Evolutionary conservation across 2,888 invertebrate genomes (phyloP), one percentile per base, ranked within the genome.

Genomic region (Cosmopolites sordidus): DNA sequence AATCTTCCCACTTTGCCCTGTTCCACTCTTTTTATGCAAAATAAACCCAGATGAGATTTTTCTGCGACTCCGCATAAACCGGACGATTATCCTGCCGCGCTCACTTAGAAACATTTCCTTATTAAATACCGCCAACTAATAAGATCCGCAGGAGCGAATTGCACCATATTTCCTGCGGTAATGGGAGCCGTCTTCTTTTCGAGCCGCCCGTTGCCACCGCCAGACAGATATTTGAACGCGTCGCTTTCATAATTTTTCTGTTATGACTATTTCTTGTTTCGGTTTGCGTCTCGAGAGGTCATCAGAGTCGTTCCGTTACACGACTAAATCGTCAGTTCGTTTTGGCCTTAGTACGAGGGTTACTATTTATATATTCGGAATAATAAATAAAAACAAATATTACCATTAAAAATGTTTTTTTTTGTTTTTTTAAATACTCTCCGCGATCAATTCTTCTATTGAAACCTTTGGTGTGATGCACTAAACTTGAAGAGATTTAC

Each of bases 21-120:
- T 69, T 68, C 67, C 71, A 71, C 72, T 72, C 22, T 70, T 33
- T 75, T 75, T 74, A 75, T 74, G 74, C 73, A 75, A 75, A 75
- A 22, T 22, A 74, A 73, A 73, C 72, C 71, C 71, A 73, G 73
- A 74, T 73, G 73, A 72, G 73, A 71, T 73, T 74, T 73, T 73
- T 73, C 71, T 69, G 69, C 71, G 69, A 67, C 69, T 65, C 65
- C 33, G 33, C 33, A 33, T 33, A 33, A 33, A 33, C 33, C 12
- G 33, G 33, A 11, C 33, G 33, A 33, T 33, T 33, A 33, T 33
- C 33, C 33, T 12, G 33, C 33, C 33, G 33, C 33, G 33, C 33
- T 63, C 67, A 68, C 66, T 73, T 70, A 69, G 70, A 69, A 69
- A 71, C 73, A 72, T 71, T 73, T 73, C 69, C 73, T 73, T 73